A percentile compares a stretch with the other conserved stretches of the same genome.
Evolutionary conservation across 2,888 invertebrate species (phyloP).

Genomic region (Octonoba sinensis): DNA sequence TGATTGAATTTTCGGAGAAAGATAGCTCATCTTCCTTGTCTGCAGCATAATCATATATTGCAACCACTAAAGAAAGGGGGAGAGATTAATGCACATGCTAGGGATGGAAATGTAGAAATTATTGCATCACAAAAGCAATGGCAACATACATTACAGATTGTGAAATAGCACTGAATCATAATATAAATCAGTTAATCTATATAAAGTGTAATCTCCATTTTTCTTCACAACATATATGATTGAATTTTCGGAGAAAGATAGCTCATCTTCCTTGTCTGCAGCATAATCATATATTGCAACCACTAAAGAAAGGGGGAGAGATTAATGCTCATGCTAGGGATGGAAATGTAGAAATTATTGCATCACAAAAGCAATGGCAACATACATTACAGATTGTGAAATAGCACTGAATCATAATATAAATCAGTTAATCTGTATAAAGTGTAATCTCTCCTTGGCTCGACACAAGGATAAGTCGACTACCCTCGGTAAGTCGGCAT

Average conservation of each 20-base stretch:
- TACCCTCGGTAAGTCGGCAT: too few relatives aligned
- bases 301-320: constrained; percentile 76
- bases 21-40: constrained; percentile 98
- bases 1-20: constrained; percentile 96
- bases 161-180: too few relatives aligned
- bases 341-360: background rate
- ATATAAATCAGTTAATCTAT: too few relatives aligned
- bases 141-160: background rate
- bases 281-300: constrained; percentile 99
- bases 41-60: constrained; percentile 98
- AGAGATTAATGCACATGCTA: too few relatives aligned
- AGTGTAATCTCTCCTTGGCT: too few relatives aligned
- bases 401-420: too few relatives aligned
- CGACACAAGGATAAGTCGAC: too few relatives aligned
- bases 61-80: constrained; percentile 82
- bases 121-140: background rate
- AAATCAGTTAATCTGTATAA: too few relatives aligned
- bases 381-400: background rate
- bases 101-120: background rate
- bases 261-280: constrained; percentile 97
- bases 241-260: constrained; percentile 96
- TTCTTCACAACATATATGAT: constrained; percentile 99
- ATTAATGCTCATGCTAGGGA: too few relatives aligned
- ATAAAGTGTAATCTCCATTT: constrained; percentile 98
- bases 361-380: too few relatives aligned